Evolutionary conservation across 2,113 vertebrate species (phyloP), one percentile per base, ranked within the genome.

Genomic region (Tiliqua scincoides): DNA sequence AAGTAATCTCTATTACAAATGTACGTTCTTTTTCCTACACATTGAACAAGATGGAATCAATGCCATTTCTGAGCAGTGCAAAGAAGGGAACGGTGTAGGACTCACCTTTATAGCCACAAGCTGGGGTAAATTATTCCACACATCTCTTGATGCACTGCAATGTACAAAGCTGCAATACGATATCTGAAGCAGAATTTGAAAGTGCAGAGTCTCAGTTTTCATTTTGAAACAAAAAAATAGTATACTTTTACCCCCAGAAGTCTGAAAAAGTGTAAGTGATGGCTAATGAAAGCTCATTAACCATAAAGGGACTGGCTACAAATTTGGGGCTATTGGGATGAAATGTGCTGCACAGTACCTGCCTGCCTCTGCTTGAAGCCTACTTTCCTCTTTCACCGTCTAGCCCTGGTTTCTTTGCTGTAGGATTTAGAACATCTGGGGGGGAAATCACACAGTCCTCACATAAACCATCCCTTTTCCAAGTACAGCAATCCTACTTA

Each of bases 1-100:
- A 85, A n/a, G 43, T 48, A 87, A 90, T 78, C 62, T 85, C 72
- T 67, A 52, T 84, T 91, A 78, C 81, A 92, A 93, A 89, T 27
- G 87, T 85, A 83, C 76, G 21, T 91, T 68, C 70, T 86, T 91
- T 83, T 88, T 87, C 76, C 77, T 88, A 73, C 67, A 88, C 74
- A 32, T 68, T 88, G 0, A 70, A 84, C 82, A 67, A 87, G 30
- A n/a, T 85, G 59, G 87, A 89, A 90, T 75, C 85, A 89, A 80
- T 72, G 74, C n/a, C 87, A 77, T 57, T 18, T 72, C 0, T 63
- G 70, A 91, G 32, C 74, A 81, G 85, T 62, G 43, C 23, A 74
- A 84, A 84, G 79, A 84, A 71, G 90, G 84, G 72, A 37, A 27
- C 20, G 54, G 10, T 17, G 17, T 57, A 17, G 54, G 17, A 57